Evolutionary conservation across 2,888 invertebrate genomes (phyloP), one percentile per base, ranked within the genome.

Genomic region (Drosophila fungiperda): DNA sequence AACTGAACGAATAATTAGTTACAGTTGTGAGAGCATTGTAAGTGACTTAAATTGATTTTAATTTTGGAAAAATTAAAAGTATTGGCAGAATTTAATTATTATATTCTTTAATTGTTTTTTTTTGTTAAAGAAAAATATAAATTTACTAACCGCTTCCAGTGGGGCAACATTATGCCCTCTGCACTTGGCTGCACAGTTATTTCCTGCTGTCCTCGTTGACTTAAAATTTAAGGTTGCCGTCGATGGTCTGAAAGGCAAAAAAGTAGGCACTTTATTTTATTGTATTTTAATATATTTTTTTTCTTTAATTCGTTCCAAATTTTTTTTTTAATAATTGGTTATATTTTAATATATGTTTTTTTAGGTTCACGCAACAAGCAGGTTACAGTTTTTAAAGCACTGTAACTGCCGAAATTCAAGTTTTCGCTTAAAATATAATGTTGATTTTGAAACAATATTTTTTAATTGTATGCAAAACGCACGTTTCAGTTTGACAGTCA

Each of bases 131-230:
- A 40, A 23, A 45, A 3, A 1, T 23, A 53, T 29, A 0, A 26
- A 35, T 12, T 52, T 45, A 90, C 92, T 92, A 88, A 93, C 93
- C 93, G 92, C 92, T 92, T 92, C 90, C 90, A 90, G 77, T 90
- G 91, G 92, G 93, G 93, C 91, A 89, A 92, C 93, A 93, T 93
- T 54, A 83, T 92, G 91, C 92, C 93, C 93, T 80, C 83, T 81
- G 77, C 83, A 83, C 83, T 81, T 84, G 83, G 66, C 85, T 83
- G 82, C 86, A 68, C 77, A 78, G 73, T 80, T 79, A 76, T 79
- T 82, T 74, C 67, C 80, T 82, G 68, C 71, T 74, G 72, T 90
- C 80, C 78, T 88, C 74, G 71, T 87, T 73, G 80, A 87, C 60
- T 89, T 73, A 62, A 68, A 82, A 72, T 70, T 88, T 45, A 45